A percentile compares a stretch with the other conserved stretches of the same genome.
phyloP scores from a whole-genome alignment of 2,797 vertebrate genomes.

The Anguilla marmorata region DNA sequence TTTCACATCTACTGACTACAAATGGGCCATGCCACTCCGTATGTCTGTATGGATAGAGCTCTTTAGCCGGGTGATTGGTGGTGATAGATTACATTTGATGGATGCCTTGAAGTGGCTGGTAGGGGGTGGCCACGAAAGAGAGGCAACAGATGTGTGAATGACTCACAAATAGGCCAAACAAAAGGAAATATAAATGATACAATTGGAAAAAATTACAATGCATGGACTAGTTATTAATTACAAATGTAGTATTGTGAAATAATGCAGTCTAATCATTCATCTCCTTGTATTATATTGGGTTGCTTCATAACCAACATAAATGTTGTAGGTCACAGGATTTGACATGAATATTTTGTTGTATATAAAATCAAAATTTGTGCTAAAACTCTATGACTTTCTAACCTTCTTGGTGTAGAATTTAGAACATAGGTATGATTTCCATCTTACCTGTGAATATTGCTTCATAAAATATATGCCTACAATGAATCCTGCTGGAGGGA shows the following conservation, averaged over 20 bases:
- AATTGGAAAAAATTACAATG: not conserved
- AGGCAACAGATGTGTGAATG: slow-evolving; percentile 48
- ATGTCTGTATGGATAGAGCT: slow-evolving; percentile 4
- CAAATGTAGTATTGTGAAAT: not conserved
- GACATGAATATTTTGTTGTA: not conserved
- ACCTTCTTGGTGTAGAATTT: not conserved
- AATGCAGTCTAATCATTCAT: not conserved
- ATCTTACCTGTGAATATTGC: not conserved
- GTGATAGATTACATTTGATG: slow-evolving; percentile 51
- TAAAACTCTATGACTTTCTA: not conserved
- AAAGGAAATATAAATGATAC: not conserved
- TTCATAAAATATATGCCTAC: not conserved
- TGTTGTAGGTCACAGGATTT: not conserved
- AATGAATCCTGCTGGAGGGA: not conserved
- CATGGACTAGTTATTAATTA: not conserved
- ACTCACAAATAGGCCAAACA: slow-evolving; percentile 43
- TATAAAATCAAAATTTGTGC: not conserved
- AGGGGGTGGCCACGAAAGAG: slow-evolving; percentile 44
- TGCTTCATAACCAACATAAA: not conserved
- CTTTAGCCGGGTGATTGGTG: slow-evolving; percentile 46
- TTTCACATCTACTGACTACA: slow-evolving; percentile 3
- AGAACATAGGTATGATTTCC: not conserved
- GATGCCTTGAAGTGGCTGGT: not conserved
- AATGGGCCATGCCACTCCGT: not conserved
- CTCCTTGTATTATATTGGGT: not conserved